phyloP scores from a whole-genome alignment of 1,140 invertebrate genomes.

The Tribolium castaneum region DNA sequence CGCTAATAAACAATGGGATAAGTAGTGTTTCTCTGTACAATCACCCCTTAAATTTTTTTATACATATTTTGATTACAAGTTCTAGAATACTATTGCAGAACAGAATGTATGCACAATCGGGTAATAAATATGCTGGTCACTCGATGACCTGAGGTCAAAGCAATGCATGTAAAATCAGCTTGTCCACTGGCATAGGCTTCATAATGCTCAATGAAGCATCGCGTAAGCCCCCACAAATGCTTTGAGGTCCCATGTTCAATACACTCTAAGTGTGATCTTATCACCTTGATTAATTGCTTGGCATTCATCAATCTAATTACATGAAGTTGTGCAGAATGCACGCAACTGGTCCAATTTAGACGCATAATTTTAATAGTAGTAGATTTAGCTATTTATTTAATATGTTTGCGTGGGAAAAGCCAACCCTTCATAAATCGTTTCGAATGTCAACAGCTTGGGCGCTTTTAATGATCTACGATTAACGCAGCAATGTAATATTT shows the following conservation, averaged over 20 bases:
- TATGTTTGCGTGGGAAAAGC: slow-evolving; percentile 2
- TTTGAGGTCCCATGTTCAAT: neutral
- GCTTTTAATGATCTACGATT: neutral
- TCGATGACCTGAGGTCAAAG: no score
- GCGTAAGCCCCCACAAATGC: neutral
- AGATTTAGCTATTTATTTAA: slow-evolving; percentile 16
- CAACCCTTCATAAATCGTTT: slow-evolving; percentile 7
- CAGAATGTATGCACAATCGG: no score
- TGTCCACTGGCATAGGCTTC: neutral
- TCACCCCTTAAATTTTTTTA: no score
- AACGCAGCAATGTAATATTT: neutral
- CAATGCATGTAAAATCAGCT: neutral
- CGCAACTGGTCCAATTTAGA: neutral
- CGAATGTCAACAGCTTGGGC: neutral
- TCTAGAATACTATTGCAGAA: no score
- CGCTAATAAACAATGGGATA: no score
- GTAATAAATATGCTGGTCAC: no score
- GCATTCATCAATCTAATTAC: slow-evolving; percentile 20
- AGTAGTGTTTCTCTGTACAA: no score
- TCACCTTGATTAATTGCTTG: slow-evolving; percentile 3
- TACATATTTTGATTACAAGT: no score
- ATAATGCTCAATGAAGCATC: neutral
- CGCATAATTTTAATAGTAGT: slow-evolving; percentile 5
- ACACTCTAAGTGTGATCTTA: neutral
- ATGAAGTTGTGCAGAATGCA: slow-evolving; percentile 7